A percentile compares a stretch with the other conserved stretches of the same genome.
Conservation (phyloP, 2,888 invertebrate genomes). For the Notodonta dromedarius region DNA sequence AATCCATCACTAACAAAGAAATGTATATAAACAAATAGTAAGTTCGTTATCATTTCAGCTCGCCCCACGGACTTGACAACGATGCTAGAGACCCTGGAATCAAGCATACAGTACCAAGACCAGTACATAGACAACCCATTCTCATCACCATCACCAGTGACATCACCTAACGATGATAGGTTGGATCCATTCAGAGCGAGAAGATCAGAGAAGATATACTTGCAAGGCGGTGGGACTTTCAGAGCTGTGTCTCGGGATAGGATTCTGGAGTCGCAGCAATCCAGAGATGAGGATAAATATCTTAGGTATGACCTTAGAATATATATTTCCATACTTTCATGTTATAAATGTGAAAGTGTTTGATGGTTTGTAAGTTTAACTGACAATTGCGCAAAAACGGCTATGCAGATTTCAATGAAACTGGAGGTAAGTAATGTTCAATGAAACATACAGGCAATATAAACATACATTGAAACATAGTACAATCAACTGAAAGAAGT, state of each 20-base stretch:
- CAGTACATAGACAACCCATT: slow-evolving; percentile 81
- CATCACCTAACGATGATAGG: slow-evolving; percentile 78
- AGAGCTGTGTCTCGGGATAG: slow-evolving; percentile 75
- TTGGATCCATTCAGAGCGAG: slow-evolving; percentile 64
- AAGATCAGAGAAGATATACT: slow-evolving; percentile 75
- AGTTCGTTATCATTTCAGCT: slow-evolving; percentile 51
- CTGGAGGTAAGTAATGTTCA: too few relatives aligned
- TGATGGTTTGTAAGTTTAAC: too few relatives aligned
- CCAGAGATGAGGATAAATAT: slow-evolving; percentile 75
- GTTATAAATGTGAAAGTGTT: too few relatives aligned
- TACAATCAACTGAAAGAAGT: too few relatives aligned
- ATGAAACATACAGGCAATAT: too few relatives aligned
- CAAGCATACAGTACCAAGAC: slow-evolving; percentile 70
- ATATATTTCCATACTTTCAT: too few relatives aligned
- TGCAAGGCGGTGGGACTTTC: slow-evolving; percentile 80
- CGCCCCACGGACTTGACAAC: slow-evolving; percentile 74
- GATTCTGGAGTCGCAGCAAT: slow-evolving; percentile 72
- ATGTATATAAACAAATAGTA: too few relatives aligned
- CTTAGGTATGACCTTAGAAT: slow-evolving; percentile 56
- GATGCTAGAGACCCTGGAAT: slow-evolving; percentile 75
- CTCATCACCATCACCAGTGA: slow-evolving; percentile 79
- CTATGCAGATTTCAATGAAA: too few relatives aligned
- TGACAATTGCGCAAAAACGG: too few relatives aligned
- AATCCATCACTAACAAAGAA: too few relatives aligned
- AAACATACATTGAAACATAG: too few relatives aligned